Evolutionary conservation across 2,113 vertebrate genomes (phyloP).

Genomic region (Macquaria ambigua): DNA sequence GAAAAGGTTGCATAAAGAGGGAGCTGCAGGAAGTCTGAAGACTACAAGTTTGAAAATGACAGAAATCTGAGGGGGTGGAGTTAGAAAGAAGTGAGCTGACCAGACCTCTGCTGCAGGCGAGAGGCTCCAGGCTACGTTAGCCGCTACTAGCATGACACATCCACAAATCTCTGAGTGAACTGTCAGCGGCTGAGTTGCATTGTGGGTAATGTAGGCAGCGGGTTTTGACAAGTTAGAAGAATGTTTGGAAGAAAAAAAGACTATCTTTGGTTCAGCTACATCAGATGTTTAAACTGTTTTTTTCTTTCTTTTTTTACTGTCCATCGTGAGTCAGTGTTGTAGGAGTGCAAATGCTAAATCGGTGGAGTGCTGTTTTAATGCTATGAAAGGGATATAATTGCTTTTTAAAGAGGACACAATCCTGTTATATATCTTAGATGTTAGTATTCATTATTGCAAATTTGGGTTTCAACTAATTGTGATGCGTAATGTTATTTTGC

Average conservation of each 20-base stretch:
- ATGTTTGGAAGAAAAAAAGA: not conserved
- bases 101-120: not conserved
- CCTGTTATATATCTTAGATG: conserved; percentile 38
- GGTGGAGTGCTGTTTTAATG: not conserved
- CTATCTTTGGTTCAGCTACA: not conserved
- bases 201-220: not conserved
- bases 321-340: not conserved
- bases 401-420: conserved; percentile 17
- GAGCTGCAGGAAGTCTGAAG: not conserved
- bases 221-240: not conserved
- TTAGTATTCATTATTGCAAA: conserved; percentile 4
- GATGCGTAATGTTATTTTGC: not conserved
- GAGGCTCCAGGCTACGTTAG: too few relatives aligned
- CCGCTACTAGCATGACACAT: too few relatives aligned
- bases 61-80: not conserved
- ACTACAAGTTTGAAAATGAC: not conserved
- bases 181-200: not conserved
- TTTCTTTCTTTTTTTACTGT: not conserved
- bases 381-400: conserved; percentile 11
- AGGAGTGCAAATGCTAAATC: too few relatives aligned
- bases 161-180: not conserved
- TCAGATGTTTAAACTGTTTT: not conserved
- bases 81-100: not conserved
- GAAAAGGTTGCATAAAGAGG: not conserved
- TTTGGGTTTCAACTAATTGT: conserved; percentile 1